A percentile compares a stretch with the other conserved stretches of the same genome.
These are phyloP conservation scores for Rugalucina vietnamica DNA, from an alignment of 2,888 invertebrate species.

Conservation along the genomic window DNA sequence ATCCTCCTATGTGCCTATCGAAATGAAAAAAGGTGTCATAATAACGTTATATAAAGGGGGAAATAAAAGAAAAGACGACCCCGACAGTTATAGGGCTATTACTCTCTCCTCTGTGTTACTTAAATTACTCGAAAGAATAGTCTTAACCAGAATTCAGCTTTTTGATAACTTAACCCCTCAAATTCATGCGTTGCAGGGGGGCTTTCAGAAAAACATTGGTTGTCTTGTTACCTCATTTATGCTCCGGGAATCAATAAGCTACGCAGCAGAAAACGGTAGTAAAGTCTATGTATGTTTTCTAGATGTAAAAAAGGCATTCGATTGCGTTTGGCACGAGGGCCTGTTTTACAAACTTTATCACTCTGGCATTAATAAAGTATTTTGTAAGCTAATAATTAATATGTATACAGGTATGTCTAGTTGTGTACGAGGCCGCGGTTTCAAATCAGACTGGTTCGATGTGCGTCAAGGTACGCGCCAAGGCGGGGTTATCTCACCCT, in stretches of 20 bases:
- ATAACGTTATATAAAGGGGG: too few relatives aligned
- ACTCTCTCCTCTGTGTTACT: background rate
- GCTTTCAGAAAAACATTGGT: background rate
- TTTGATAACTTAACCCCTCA: background rate
- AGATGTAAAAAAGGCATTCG: slow-evolving; percentile 16
- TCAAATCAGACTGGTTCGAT: slow-evolving; percentile 5
- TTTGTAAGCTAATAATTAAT: background rate
- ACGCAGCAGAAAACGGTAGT: slow-evolving; percentile 1
- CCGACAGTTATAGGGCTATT: background rate
- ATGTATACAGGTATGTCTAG: background rate
- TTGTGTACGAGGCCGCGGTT: background rate
- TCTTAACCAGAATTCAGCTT: background rate
- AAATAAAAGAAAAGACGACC: too few relatives aligned
- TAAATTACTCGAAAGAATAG: slow-evolving; percentile 1
- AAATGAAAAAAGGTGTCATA: too few relatives aligned
- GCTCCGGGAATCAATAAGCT: background rate
- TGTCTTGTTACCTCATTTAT: slow-evolving; percentile 1
- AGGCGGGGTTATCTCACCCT: slow-evolving; percentile 18
- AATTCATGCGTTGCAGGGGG: background rate
- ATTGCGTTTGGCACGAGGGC: slow-evolving; percentile 16
- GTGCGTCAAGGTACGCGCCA: slow-evolving; percentile 23
- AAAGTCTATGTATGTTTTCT: slow-evolving; percentile 14
- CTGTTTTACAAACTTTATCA: slow-evolving; percentile 5
- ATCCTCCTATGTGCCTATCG: too few relatives aligned
- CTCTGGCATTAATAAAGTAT: background rate